A percentile compares a stretch with the other conserved stretches of the same genome.
These are phyloP conservation scores for Acleris sparsana DNA, from an alignment of 2,888 invertebrate species.

Conservation along the genomic window DNA sequence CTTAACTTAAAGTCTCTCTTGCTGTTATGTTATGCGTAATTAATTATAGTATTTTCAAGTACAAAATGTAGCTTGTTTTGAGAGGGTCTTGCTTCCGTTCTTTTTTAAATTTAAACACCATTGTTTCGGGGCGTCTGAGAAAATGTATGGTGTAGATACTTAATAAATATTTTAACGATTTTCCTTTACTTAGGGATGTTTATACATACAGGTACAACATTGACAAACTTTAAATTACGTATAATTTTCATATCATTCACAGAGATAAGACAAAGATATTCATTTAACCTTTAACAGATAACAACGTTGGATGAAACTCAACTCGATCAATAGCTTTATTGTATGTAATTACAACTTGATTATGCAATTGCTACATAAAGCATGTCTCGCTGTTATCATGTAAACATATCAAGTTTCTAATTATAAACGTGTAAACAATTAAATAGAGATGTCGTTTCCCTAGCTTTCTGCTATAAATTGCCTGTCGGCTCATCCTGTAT, in stretches of 20 bases:
- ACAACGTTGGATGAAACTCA: too few relatives aligned
- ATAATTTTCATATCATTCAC: too few relatives aligned
- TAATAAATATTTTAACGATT: background rate
- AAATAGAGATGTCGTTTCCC: conserved; percentile 12
- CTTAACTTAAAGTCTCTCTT: background rate
- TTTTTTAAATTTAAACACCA: conserved; percentile 36
- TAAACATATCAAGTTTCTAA: conserved; percentile 19
- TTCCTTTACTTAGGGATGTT: background rate
- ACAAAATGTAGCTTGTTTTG: background rate
- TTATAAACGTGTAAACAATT: conserved; percentile 25
- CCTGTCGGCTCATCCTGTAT: conserved; percentile 18
- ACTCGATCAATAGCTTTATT: background rate
- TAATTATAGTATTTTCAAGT: conserved; percentile 12
- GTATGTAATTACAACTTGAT: conserved; percentile 11
- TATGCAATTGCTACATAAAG: conserved; percentile 8
- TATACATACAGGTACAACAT: background rate
- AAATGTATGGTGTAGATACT: conserved; percentile 42
- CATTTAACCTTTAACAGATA: too few relatives aligned
- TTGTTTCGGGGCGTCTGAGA: conserved; percentile 50
- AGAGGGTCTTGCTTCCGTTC: conserved; percentile 2
- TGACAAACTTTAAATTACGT: too few relatives aligned
- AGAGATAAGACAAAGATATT: too few relatives aligned
- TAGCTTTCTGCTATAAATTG: conserved; percentile 25
- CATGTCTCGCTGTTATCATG: conserved; percentile 12
- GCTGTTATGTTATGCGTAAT: conserved; percentile 8